A percentile compares a stretch with the other conserved stretches of the same genome.
Conservation (phyloP, 2,888 invertebrate genomes). For the Habroteleia sp. region DNA sequence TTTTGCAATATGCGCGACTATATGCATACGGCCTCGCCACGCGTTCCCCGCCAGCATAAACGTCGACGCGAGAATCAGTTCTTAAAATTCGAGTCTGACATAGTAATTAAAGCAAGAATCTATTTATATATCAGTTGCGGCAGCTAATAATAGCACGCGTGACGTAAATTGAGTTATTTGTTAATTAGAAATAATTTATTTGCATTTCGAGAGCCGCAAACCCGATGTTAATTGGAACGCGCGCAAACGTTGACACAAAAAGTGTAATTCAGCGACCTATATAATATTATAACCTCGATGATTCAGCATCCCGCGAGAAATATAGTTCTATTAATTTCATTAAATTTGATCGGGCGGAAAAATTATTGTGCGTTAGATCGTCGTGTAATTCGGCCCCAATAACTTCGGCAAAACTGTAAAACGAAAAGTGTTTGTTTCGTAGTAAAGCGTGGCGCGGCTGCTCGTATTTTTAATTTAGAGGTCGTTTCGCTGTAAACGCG, state of each 20-base stretch:
- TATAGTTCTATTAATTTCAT: slow-evolving; percentile 15
- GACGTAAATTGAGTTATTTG: slow-evolving; percentile 21
- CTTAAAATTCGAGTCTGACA: slow-evolving; percentile 21
- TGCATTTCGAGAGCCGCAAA: slow-evolving; percentile 13
- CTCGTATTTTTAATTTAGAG: slow-evolving; percentile 4
- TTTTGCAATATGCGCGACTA: not conserved
- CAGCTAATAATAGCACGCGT: slow-evolving; percentile 12
- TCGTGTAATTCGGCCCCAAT: too few species aligned
- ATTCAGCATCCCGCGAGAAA: slow-evolving; percentile 24
- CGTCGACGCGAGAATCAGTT: slow-evolving; percentile 9
- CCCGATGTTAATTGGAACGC: slow-evolving; percentile 20
- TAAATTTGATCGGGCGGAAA: slow-evolving; percentile 16
- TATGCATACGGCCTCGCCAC: slow-evolving; percentile 1
- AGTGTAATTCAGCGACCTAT: slow-evolving; percentile 11
- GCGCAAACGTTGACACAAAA: slow-evolving; percentile 23
- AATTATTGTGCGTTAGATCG: not conserved
- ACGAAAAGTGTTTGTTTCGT: too few species aligned
- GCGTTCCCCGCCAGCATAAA: not conserved
- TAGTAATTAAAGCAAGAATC: slow-evolving; percentile 15
- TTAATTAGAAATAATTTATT: slow-evolving; percentile 29
- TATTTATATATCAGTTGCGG: slow-evolving; percentile 6
- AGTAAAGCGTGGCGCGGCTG: not conserved
- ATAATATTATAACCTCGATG: slow-evolving; percentile 22
- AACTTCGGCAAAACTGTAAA: too few species aligned
- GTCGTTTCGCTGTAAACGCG: not conserved